A percentile compares a stretch with the other conserved stretches of the same genome.
phyloP scores from a whole-genome alignment of 1,140 invertebrate species.

The Drosophila repleta region DNA sequence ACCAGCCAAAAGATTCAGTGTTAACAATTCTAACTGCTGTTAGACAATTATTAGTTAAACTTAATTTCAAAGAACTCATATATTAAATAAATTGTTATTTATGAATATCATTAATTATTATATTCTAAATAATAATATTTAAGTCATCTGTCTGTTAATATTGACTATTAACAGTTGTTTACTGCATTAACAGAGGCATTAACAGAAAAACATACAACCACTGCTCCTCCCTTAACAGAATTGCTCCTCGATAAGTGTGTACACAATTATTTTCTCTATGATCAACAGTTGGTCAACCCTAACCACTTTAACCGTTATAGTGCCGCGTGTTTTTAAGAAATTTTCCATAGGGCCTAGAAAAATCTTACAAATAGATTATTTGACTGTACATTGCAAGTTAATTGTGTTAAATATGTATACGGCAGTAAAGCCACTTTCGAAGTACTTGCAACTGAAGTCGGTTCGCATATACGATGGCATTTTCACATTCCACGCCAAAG shows the following conservation, averaged over 20 bases:
- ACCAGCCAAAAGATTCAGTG: background rate
- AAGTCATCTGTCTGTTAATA: too few relatives aligned
- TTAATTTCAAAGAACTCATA: background rate
- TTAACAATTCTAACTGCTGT: slow-evolving; percentile 1
- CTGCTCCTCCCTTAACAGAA: slow-evolving; percentile 6
- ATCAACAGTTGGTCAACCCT: background rate
- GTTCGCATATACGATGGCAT: slow-evolving; percentile 88
- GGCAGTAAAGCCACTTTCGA: slow-evolving; percentile 72
- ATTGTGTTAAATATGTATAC: slow-evolving; percentile 61
- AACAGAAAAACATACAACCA: background rate
- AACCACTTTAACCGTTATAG: slow-evolving; percentile 54
- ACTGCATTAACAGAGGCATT: background rate
- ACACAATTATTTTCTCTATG: background rate
- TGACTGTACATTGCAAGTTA: too few relatives aligned
- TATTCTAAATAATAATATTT: background rate
- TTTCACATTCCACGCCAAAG: slow-evolving; percentile 88
- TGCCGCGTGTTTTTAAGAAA: slow-evolving; percentile 56
- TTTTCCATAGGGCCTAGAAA: background rate
- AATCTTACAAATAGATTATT: background rate
- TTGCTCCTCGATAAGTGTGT: background rate
- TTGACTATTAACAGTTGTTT: background rate
- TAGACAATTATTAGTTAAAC: background rate
- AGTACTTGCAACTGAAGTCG: slow-evolving; percentile 86
- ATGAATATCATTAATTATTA: background rate
- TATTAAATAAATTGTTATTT: background rate